Evolutionary conservation across 1,140 invertebrate genomes (phyloP), one percentile per base, ranked within the genome.

Genomic region (Mya arenaria): DNA sequence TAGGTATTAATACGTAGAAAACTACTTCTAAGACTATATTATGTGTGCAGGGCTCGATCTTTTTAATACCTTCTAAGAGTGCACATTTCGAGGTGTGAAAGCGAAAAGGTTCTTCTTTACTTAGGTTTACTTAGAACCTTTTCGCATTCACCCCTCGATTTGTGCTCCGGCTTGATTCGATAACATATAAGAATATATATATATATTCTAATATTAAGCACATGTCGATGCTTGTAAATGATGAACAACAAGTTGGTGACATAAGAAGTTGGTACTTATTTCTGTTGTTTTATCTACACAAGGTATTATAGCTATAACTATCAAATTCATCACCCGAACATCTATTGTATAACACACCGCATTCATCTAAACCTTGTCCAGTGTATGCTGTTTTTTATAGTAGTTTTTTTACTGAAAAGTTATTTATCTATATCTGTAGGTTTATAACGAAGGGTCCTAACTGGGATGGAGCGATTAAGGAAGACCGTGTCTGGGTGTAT

Each of bases 1-100:
- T 82, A 87, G 89, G 48, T 52, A 17, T 17, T 17, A 44, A 44
- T 19, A 44, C 41, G 41, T 44, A 19, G 41, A n/a, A 52, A 52
- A 52, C 8, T 52, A 10, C 25, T 4, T n/a, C 19, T 4, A 8
- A 52, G 19, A 52, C 1, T 52, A 10, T 52, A n/a, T 52, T 52
- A 52, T 52, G 2, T 23, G 10, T 23, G 25, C 8, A 3, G 2
- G 25, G 4, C 10, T 52, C 2, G 19, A 8, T 52, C 17, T 52
- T 10, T n/a, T 52, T 52, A 23, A n/a, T n/a, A 17, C 17, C 48
- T 52, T 52, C 25, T 23, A n/a, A 4, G 25, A 52, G 19, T 52
- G 25, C 25, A n/a, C 19, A 3, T 1, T 52, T 3, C 10, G 2
- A n/a, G 48, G 19, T 52, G 2, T 52, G 1, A 52, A 52, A 52